These are phyloP conservation scores for Thumatha senex DNA, from an alignment of 2,888 invertebrate genomes.

Conservation along the genomic window DNA sequence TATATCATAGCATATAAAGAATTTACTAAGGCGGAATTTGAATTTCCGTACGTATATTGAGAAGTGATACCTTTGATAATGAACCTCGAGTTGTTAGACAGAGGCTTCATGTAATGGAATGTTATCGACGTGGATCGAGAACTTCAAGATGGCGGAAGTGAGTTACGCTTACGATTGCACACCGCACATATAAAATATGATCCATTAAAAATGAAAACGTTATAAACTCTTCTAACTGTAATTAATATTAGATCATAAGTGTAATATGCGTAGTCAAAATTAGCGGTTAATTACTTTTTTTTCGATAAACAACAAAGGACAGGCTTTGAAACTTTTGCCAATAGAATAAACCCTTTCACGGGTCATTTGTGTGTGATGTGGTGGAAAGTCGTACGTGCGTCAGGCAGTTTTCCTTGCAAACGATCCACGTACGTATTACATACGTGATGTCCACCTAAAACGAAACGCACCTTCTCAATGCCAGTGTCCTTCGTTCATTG, in stretches of 20 bases:
- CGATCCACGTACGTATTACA: slow-evolving; percentile 59
- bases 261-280: too few species aligned
- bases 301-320: slow-evolving; percentile 2
- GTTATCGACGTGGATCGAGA: slow-evolving; percentile 36
- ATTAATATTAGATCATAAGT: slow-evolving; percentile 2
- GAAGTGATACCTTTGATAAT: slow-evolving; percentile 42
- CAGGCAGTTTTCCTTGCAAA: slow-evolving; percentile 41
- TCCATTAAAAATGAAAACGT: slow-evolving; percentile 20
- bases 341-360: slow-evolving; percentile 38
- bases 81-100: slow-evolving; percentile 40
- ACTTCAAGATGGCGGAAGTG: slow-evolving; percentile 43
- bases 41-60: slow-evolving; percentile 19
- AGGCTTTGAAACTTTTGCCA: slow-evolving; percentile 33
- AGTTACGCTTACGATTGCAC: slow-evolving; percentile 32
- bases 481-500: slow-evolving; percentile 74
- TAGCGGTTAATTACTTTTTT: too few species aligned
- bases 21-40: slow-evolving; percentile 6
- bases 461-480: slow-evolving; percentile 66
- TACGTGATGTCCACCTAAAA: slow-evolving; percentile 70
- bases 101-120: slow-evolving; percentile 55
- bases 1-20: background rate
- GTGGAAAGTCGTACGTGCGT: slow-evolving; percentile 71
- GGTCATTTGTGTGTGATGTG: slow-evolving; percentile 59
- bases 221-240: slow-evolving; percentile 8
- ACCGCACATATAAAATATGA: slow-evolving; percentile 28